Evolutionary conservation across 2,888 invertebrate genomes (phyloP).

Genomic region (Calliopum simillimum): DNA sequence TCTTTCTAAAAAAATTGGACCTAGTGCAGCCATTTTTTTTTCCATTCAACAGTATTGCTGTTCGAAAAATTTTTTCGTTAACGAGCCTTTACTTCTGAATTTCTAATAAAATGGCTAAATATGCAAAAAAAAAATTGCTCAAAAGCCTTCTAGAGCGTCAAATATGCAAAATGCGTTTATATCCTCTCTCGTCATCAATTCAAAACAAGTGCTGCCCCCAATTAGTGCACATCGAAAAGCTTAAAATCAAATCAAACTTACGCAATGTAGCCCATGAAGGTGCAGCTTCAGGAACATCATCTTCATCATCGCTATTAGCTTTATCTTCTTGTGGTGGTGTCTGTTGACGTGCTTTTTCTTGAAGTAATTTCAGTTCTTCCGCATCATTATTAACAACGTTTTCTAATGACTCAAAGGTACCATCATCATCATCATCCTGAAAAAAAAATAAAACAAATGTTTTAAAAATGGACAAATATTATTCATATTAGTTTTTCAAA

Average conservation of each 20-base stretch:
- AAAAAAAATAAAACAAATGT: background rate
- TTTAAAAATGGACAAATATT: background rate
- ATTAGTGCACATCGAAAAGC: conserved; percentile 10
- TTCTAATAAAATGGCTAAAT: no score
- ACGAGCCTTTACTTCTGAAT: no score
- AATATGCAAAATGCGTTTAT: no score
- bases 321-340: conserved; percentile 51
- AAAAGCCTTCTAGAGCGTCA: no score
- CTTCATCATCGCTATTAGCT: conserved; percentile 43
- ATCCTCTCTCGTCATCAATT: no score
- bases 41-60: no score
- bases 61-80: no score
- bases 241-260: conserved; percentile 52
- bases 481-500: background rate
- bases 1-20: no score
- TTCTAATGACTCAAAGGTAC: conserved; percentile 62
- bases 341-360: conserved; percentile 59
- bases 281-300: conserved; percentile 46
- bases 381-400: conserved; percentile 64
- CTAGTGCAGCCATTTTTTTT: no score
- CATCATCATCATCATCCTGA: conserved; percentile 51
- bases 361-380: conserved; percentile 56
- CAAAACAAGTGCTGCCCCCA: background rate
- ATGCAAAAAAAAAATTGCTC: no score
- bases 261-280: conserved; percentile 61